Evolutionary conservation across 1,140 invertebrate species (phyloP).

Genomic region (Heliothis virescens): DNA sequence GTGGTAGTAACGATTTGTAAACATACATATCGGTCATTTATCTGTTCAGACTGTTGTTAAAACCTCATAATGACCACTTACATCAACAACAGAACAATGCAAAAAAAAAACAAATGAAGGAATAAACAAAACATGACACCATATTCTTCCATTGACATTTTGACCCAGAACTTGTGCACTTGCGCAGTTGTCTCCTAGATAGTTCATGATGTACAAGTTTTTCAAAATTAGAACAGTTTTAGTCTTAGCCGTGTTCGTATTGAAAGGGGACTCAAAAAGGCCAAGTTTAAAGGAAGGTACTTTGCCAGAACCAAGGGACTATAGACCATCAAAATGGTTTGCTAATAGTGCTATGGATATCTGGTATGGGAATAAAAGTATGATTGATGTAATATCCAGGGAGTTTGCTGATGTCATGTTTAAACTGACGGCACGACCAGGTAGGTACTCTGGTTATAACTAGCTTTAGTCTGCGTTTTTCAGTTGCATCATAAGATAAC

Average conservation of each 20-base stretch:
- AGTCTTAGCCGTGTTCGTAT: conserved; percentile 1
- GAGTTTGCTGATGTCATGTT: conserved; percentile 68
- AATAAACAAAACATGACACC: neutral
- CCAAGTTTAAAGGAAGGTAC: conserved; percentile 50
- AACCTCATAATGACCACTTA: neutral
- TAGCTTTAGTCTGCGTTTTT: too few relatives aligned
- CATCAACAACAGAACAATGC: neutral
- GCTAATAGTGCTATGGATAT: conserved; percentile 72
- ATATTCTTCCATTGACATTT: neutral
- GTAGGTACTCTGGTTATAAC: conserved; percentile 43
- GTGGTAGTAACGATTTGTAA: too few relatives aligned
- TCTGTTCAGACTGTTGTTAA: neutral
- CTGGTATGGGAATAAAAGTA: conserved; percentile 74
- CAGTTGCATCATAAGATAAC: neutral
- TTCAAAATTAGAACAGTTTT: conserved; percentile 3
- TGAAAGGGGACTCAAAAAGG: conserved; percentile 54
- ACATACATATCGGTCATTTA: too few relatives aligned
- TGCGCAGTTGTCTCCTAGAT: neutral
- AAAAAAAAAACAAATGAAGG: neutral
- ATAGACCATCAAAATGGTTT: conserved; percentile 72
- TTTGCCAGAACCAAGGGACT: conserved; percentile 58
- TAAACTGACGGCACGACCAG: conserved; percentile 60
- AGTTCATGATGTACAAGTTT: neutral
- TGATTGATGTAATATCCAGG: conserved; percentile 69
- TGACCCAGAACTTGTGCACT: neutral